Base-by-base conservation (phyloP, 2,797 vertebrate genomes). In the Clarias platycephalus region DNA sequence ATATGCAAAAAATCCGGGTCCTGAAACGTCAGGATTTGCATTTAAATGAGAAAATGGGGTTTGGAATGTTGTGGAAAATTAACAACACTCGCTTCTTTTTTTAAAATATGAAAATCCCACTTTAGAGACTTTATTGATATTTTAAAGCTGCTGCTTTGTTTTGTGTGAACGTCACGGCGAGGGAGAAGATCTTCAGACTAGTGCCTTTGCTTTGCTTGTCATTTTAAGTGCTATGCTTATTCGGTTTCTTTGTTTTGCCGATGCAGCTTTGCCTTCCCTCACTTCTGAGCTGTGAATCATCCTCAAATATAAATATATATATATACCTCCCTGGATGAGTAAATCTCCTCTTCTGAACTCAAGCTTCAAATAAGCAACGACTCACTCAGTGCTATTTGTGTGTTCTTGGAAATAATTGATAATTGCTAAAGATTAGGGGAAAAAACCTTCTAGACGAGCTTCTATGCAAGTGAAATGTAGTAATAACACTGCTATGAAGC, bases 251-350 rank as follows among this genome's bases (percentile, higher is more conserved):
- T 49, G 20, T 77, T 22, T 76, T 28, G 3, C 18, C 2, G 0
- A 9, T 58, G 16, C 57, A 34, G 9, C 28, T 34, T 77, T 77
- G 28, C 55, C 31, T 63, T 80, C 49, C 12, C 34, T 62, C 24
- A 63, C 16, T 62, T 37, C 37, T 82, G 63, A 76, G 55, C 55
- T 71, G 28, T 83, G 80, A 86, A n/a, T 86, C 84, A 78, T 63
- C 40, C 8, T 34, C 12, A 77, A 37, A 31, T 20, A 20, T 20
- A 67, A 18, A n/a, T 8, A 16, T 26, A 67, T 31, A 44, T 12
- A 8, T 24, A 28, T 28, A n/a, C 13, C 20, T 28, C 64, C 24
- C 0, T 0, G 9, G 60, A 81, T 67, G 84, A 81, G 62, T 76
- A 67, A 67, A 64, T 31, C 34, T 26, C 1, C 55, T 57, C 70